These are phyloP conservation scores for Moxostoma hubbsi DNA, from an alignment of 2,797 vertebrate genomes.

Conservation along the genomic window DNA sequence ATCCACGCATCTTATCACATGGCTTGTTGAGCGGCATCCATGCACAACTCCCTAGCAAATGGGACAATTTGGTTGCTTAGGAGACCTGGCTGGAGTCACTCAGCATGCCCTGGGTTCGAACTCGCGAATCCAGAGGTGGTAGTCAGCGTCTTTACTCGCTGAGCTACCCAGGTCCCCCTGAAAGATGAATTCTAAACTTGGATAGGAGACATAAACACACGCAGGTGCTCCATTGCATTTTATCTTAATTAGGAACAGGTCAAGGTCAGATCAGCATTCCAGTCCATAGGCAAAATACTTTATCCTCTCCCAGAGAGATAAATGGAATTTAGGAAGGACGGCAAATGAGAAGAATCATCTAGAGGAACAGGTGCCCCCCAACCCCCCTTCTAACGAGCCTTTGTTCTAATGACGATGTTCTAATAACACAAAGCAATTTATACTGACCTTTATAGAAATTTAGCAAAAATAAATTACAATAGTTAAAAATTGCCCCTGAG, in stretches of 20 bases:
- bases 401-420: conserved; percentile 76
- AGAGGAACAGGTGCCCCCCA: conserved; percentile 53
- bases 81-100: too few species aligned
- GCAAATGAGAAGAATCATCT: conserved; percentile 52
- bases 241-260: neutral
- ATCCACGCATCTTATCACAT: too few species aligned
- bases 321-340: conserved; percentile 52
- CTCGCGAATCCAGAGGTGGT: too few species aligned
- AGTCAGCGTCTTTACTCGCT: too few species aligned
- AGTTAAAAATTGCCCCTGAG: conserved; percentile 92
- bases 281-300: conserved; percentile 34
- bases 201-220: neutral
- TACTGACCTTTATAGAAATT: conserved; percentile 86
- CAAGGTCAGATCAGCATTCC: conserved; percentile 46
- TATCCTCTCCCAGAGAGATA: conserved; percentile 51
- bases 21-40: too few species aligned
- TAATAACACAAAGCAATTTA: conserved; percentile 88
- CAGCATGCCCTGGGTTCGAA: too few species aligned
- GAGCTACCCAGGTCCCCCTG: too few species aligned
- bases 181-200: neutral
- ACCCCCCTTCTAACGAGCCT: conserved; percentile 61
- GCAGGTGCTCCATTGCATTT: too few species aligned
- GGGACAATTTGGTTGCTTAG: too few species aligned
- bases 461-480: conserved; percentile 82
- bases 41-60: too few species aligned